These are phyloP conservation scores for Sphaerodactylus townsendi DNA, from an alignment of 2,113 vertebrate genomes.

Conservation along the genomic window DNA sequence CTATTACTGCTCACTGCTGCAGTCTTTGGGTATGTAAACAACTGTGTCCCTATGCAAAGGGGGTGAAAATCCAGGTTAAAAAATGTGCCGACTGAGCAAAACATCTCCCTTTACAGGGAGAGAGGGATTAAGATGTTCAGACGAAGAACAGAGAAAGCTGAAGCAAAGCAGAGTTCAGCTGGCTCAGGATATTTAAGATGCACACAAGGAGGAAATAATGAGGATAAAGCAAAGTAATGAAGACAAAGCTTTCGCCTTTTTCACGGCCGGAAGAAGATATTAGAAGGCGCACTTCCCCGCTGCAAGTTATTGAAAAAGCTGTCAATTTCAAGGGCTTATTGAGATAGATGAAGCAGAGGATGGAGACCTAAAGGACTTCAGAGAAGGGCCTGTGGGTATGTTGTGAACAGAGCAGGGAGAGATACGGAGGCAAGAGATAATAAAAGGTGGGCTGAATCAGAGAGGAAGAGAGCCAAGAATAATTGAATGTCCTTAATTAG, in stretches of 20 bases:
- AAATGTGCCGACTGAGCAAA: background rate
- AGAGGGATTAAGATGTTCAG: slow-evolving; percentile 10
- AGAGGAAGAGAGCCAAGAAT: slow-evolving; percentile 24
- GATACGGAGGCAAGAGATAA: background rate
- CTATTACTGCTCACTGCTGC: background rate
- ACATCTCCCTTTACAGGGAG: slow-evolving; percentile 8
- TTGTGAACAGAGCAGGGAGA: background rate
- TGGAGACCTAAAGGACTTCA: slow-evolving; percentile 16
- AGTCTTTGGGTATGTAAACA: background rate
- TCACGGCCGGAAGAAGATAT: slow-evolving; percentile 40
- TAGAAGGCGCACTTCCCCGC: slow-evolving; percentile 41
- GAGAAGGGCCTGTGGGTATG: background rate
- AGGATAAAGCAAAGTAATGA: background rate
- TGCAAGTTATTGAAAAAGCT: slow-evolving; percentile 59
- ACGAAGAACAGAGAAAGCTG: background rate
- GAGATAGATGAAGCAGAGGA: slow-evolving; percentile 49
- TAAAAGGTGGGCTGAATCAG: slow-evolving; percentile 28
- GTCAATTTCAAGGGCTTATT: slow-evolving; percentile 55
- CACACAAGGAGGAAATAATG: slow-evolving; percentile 34
- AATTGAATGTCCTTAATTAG: slow-evolving; percentile 53
- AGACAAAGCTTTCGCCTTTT: slow-evolving; percentile 41
- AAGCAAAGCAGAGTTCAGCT: slow-evolving; percentile 6
- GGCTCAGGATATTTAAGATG: slow-evolving; percentile 10
- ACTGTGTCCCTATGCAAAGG: background rate
- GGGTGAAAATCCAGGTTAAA: background rate